Evolutionary conservation across 2,888 invertebrate species (phyloP), one percentile per base, ranked within the genome.

Genomic region (Rhaphigaster nebulosa): DNA sequence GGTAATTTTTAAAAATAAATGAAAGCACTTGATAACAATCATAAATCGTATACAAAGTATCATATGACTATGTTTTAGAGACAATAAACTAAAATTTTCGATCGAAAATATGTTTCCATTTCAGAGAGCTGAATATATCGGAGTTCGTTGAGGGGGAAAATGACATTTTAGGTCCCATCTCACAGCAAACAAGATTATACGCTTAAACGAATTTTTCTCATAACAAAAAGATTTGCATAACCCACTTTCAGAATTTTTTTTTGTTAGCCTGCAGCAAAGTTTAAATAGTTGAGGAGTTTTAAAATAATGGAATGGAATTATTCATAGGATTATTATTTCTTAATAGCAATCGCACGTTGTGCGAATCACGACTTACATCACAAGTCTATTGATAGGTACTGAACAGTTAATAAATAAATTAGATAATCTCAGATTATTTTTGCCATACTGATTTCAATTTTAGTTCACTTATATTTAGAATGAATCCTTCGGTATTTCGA

Each of bases 171-270:
- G 65, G 29, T 65, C 65, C 34, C 29, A 65, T 65, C 29, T 65
- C 29, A 29, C 18, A 29, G 65, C 65, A 65, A 65, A 65, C 65
- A 65, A n/a, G 29, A 65, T 65, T 65, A 65, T 65, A 15, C 12
- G 65, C 65, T 65, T 65, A 65, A 65, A 65, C 29, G 29, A 65
- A 29, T 65, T 29, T 65, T 65, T 65, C 65, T 65, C 65, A 65
- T 65, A 65, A 29, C 65, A 65, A 65, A 65, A 65, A 29, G 29
- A 65, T 65, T 65, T 65, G 65, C 65, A 65, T 65, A 65, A 29
- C 5, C 65, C 29, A 65, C 65, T 65, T 18, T 18, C 65, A 65
- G 29, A 18, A 65, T 60, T n/a, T 29, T 18, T 15, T 65, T n/a
- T n/a, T 12, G 5, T 65, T n/a, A 10, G 4, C 13, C n/a, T 18